phyloP scores from a whole-genome alignment of 2,888 invertebrate species.

The Metacarcinus magister region DNA sequence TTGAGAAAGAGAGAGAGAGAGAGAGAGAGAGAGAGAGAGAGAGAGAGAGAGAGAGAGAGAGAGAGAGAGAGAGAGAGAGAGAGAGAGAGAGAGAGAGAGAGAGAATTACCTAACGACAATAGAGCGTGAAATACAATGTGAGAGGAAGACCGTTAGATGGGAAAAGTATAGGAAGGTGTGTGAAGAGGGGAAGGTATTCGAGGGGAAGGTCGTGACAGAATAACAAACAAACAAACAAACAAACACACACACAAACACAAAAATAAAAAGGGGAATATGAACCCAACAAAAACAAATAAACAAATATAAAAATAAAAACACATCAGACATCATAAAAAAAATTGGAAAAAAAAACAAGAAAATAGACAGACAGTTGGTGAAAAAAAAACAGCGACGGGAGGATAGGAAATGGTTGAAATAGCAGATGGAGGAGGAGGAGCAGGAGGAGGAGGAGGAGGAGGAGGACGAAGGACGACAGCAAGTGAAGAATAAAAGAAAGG shows the following conservation, averaged over 20 bases:
- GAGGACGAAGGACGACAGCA: neutral
- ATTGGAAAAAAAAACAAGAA: neutral
- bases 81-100: neutral
- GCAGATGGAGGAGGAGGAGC: neutral
- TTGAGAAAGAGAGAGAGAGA: slow-evolving; percentile 62
- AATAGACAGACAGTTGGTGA: neutral
- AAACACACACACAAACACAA: no score
- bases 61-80: neutral
- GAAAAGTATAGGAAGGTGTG: neutral
- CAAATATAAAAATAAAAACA: neutral
- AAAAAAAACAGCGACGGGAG: neutral
- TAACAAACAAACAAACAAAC: no score
- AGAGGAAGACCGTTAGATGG: slow-evolving; percentile 29
- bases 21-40: slow-evolving; percentile 57
- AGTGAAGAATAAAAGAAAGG: neutral
- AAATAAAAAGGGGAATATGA: no score
- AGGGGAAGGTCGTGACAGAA: neutral
- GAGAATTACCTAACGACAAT: neutral
- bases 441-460: no score
- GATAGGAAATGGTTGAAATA: neutral
- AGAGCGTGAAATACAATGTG: neutral
- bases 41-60: slow-evolving; percentile 46
- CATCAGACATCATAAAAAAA: neutral
- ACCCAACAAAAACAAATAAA: neutral
- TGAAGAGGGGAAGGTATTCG: neutral